These are phyloP conservation scores for Phengaris arion DNA, from an alignment of 2,888 invertebrate species.

Conservation along the genomic window DNA sequence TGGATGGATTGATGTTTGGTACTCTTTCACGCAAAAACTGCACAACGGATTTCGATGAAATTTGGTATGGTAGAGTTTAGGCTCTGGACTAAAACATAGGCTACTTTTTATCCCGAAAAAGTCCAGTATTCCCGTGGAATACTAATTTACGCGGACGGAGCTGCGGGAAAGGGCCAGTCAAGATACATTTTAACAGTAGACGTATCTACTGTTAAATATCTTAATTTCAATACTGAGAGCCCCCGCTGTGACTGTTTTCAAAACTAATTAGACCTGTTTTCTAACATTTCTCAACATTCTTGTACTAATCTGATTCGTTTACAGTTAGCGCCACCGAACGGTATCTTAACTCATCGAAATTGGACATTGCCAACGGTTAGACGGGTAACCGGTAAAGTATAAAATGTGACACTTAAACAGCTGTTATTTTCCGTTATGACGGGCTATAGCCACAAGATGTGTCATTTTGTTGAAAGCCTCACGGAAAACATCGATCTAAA, in stretches of 20 bases:
- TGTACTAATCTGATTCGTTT: background rate
- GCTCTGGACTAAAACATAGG: no score
- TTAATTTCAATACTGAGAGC: background rate
- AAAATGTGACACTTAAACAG: conserved; percentile 8
- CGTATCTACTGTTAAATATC: background rate
- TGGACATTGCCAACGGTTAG: background rate
- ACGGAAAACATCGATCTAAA: background rate
- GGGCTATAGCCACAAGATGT: background rate
- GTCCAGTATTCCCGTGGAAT: no score
- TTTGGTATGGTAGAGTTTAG: no score
- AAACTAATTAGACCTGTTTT: background rate
- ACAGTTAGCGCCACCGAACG: conserved; percentile 17
- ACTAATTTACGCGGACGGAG: no score
- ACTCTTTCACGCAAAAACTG: no score
- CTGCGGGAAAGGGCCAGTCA: no score
- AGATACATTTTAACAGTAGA: background rate
- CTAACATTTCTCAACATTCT: background rate
- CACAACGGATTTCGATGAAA: no score
- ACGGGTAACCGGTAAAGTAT: background rate
- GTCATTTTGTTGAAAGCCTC: background rate
- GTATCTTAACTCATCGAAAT: conserved; percentile 6
- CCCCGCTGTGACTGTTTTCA: background rate
- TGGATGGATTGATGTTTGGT: no score
- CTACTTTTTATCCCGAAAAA: no score
- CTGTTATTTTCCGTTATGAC: background rate